Percentiles rank a stretch among this genome's conserved stretches.
Conservation (phyloP, 2,888 invertebrate species). For the Eupithecia exiguata region DNA sequence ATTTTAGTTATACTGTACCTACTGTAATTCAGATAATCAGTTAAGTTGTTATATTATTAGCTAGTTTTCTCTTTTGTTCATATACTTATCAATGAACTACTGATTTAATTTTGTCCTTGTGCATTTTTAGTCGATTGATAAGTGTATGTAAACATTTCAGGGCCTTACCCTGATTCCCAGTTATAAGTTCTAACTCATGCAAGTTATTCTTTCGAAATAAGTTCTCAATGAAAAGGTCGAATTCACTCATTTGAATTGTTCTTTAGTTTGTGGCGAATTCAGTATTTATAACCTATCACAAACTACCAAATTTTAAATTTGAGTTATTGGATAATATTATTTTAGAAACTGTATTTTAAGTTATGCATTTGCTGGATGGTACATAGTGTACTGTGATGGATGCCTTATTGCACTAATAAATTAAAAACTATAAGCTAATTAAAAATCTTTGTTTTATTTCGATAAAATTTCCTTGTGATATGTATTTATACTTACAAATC, state of each 20-base stretch:
- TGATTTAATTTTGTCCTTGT: not conserved
- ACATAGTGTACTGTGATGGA: constrained; percentile 58
- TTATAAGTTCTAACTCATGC: not conserved
- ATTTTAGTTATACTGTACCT: not conserved
- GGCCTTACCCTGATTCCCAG: not conserved
- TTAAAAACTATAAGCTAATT: constrained; percentile 61
- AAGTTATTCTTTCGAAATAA: not conserved
- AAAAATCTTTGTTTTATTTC: constrained; percentile 45
- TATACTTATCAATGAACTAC: not conserved
- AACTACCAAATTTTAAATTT: constrained; percentile 30
- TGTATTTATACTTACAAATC: too few species aligned
- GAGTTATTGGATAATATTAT: constrained; percentile 28
- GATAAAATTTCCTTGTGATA: too few species aligned
- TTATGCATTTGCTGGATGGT: constrained; percentile 53
- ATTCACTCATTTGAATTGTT: not conserved
- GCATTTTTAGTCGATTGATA: not conserved
- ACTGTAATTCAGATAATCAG: not conserved
- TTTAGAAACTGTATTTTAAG: constrained; percentile 46
- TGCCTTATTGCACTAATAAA: constrained; percentile 79
- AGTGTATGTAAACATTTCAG: not conserved
- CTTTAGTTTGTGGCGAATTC: constrained; percentile 28
- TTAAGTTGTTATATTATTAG: not conserved
- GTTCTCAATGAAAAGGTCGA: not conserved
- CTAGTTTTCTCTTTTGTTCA: not conserved
- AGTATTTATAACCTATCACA: constrained; percentile 44